These are phyloP conservation scores for Pangasianodon hypophthalmus DNA, from an alignment of 2,113 vertebrate genomes.

Conservation along the genomic window DNA sequence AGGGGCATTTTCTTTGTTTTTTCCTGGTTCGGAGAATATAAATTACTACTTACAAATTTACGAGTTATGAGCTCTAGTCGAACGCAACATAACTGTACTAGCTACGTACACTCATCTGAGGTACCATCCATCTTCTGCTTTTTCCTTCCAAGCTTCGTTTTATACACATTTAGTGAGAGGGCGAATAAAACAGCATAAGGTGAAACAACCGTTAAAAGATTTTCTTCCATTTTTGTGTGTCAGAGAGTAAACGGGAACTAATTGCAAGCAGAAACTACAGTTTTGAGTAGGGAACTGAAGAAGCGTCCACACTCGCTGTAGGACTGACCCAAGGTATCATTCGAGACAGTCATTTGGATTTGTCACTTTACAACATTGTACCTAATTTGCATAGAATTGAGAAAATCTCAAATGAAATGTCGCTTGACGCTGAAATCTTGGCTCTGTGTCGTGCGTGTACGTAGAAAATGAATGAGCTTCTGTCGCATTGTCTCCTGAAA, in stretches of 20 bases:
- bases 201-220: not conserved
- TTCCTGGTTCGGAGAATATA: not conserved
- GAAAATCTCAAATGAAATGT: not conserved
- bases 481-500: not conserved
- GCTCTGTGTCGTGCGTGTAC: not conserved
- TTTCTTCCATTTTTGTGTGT: no score
- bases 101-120: no score
- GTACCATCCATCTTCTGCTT: not conserved
- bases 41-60: not conserved
- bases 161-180: not conserved
- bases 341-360: not conserved
- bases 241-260: not conserved
- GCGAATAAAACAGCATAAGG: not conserved
- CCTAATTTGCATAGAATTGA: not conserved
- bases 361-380: no score
- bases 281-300: not conserved
- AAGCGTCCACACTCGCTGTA: not conserved
- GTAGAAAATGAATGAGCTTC: not conserved
- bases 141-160: not conserved
- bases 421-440: no score
- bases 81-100: not conserved
- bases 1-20: not conserved
- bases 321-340: not conserved
- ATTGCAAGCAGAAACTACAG: no score
- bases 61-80: not conserved